Evolutionary conservation across 2,797 vertebrate genomes (phyloP).

Genomic region (Smutsia gigantea): DNA sequence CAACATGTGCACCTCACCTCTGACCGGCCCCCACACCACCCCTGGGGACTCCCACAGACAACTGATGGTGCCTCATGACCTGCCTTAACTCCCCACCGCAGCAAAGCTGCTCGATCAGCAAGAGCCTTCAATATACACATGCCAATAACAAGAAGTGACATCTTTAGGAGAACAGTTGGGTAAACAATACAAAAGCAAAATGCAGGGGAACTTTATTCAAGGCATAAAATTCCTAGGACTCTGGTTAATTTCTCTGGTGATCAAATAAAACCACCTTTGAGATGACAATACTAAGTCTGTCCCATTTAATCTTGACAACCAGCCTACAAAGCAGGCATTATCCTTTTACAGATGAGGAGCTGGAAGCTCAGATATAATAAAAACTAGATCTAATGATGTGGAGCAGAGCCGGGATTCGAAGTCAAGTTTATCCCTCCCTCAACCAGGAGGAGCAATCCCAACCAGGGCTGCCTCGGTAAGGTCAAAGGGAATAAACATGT

Average conservation of each 20-base stretch:
- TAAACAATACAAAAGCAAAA: not conserved
- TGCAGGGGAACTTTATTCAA: not conserved
- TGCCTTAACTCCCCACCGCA: not conserved
- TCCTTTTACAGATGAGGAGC: not conserved
- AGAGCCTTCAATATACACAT: not conserved
- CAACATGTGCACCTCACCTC: not conserved
- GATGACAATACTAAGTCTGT: not conserved
- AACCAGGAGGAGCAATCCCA: not conserved
- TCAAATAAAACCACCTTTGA: not conserved
- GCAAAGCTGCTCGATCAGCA: not conserved
- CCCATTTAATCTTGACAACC: not conserved
- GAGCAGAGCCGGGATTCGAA: not conserved
- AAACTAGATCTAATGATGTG: not conserved
- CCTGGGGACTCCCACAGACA: not conserved
- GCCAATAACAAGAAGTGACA: not conserved
- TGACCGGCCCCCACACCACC: not conserved
- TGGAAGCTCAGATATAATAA: not conserved
- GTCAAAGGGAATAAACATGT: not conserved
- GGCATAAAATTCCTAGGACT: not conserved
- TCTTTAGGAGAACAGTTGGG: not conserved
- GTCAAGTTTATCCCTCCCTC: not conserved
- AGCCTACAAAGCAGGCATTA: not conserved
- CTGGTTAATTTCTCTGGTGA: not conserved
- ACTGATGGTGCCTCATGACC: fast-evolving
- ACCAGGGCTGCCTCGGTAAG: not conserved